Percentiles rank a stretch among this genome's conserved stretches.
Evolutionary conservation across 2,797 vertebrate genomes (phyloP).

Genomic region (Ispidina picta): DNA sequence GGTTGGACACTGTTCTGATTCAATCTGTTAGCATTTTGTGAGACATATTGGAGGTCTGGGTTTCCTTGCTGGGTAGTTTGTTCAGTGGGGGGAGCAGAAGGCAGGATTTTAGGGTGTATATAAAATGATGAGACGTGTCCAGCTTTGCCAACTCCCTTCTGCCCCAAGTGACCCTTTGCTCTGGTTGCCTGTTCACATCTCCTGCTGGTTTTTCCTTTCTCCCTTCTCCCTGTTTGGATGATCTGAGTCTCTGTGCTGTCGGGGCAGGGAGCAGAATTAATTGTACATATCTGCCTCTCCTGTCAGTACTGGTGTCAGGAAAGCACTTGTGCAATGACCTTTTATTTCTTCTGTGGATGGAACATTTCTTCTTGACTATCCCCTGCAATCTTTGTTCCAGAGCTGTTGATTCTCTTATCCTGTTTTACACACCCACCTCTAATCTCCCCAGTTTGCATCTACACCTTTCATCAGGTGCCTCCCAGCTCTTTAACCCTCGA

Average conservation of each 20-base stretch:
- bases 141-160: neutral
- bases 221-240: neutral
- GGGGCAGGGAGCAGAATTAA: neutral
- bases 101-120: neutral
- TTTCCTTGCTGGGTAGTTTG: neutral
- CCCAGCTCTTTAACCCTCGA: neutral
- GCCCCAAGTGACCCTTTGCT: neutral
- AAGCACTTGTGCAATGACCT: slow-evolving; percentile 53
- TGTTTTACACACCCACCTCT: neutral
- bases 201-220: neutral
- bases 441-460: neutral
- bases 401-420: accelerated
- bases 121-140: neutral
- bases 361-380: slow-evolving; percentile 2
- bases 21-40: neutral
- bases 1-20: neutral
- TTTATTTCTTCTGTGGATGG: neutral
- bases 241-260: neutral
- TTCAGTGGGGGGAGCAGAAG: neutral
- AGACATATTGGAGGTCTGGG: neutral
- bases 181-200: neutral
- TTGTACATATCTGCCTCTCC: neutral
- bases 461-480: neutral
- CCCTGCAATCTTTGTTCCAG: neutral
- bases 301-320: neutral